Base-by-base conservation (phyloP, 2,888 invertebrate genomes). In the Acanthosoma haemorrhoidale region DNA sequence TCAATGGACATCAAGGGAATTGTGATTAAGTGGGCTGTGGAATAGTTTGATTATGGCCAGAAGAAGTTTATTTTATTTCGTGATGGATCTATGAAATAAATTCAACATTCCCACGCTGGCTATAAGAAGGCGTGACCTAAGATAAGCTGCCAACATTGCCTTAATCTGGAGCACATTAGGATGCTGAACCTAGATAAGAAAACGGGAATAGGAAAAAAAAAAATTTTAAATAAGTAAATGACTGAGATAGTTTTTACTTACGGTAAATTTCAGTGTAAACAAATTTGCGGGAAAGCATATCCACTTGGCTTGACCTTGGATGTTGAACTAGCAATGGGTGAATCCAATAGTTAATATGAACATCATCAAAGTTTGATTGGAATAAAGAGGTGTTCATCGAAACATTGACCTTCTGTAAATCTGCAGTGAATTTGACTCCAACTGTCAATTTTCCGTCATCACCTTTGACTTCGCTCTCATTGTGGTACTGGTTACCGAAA, bases 351-450 rank as follows among this genome's bases (percentile, higher is more conserved):
- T 76, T 79, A 70, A 85, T 78, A 25, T 79, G 81, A 34, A 86
- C 76, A 60, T 84, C 80, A 9, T 82, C 83, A 71, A 82, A 79
- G 15, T 75, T 68, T 16, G 81, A 75, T 68, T 80, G 76, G 68
- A 79, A 76, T 6, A 80, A 77, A 29, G 82, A 80, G 9, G 84
- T 80, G 41, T 78, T 77, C 58, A 88, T 75, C 5, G 81, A 79
- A 51, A 86, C 76, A 74, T 85, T 82, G 63, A 83, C 78, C 41
- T 78, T 78, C 43, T 82, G 77, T 3, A 84, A 80, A 58, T 83
- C 78, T 11, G 82, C 82, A 51, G 79, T 79, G 74, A 83, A 80
- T 43, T 82, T 79, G 29, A 80, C 79, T 61, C 82, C 79, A 11
- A 85, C 75, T 31, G 84, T 81, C 5, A 87, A 74, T 74, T 79